Conservation (phyloP, 2,113 vertebrate species). For the Gulo gulo region DNA sequence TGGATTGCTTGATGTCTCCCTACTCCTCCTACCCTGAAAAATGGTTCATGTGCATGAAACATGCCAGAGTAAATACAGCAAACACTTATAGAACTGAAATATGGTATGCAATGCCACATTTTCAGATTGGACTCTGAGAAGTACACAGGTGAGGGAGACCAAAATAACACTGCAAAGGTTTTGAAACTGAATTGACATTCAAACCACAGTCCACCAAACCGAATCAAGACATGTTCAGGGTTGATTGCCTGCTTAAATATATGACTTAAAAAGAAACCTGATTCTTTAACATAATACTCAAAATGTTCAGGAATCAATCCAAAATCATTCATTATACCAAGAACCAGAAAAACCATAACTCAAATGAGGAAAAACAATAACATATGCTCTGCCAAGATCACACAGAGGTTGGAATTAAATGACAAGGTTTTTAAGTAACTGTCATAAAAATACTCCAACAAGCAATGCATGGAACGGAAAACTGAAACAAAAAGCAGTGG, state of each 20-base stretch:
- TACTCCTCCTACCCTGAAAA: too few relatives aligned
- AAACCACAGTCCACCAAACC: background rate
- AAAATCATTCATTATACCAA: background rate
- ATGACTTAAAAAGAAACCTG: background rate
- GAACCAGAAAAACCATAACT: background rate
- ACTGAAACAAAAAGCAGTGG: background rate
- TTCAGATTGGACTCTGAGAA: background rate
- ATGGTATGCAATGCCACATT: background rate
- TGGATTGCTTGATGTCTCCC: background rate
- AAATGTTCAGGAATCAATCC: background rate
- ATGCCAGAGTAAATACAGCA: background rate
- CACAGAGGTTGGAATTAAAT: background rate
- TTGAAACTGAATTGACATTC: background rate
- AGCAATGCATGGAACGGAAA: background rate
- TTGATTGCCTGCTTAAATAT: background rate
- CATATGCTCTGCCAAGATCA: background rate
- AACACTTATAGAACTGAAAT: background rate
- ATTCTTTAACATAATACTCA: background rate
- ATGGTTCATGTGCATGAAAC: background rate
- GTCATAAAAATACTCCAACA: background rate
- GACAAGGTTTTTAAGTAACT: background rate
- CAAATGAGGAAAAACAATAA: background rate
- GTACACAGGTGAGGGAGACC: background rate
- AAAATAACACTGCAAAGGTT: background rate
- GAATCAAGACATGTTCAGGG: background rate